phyloP scores from a whole-genome alignment of 2,113 vertebrate genomes.

The Trogon melanurus region DNA sequence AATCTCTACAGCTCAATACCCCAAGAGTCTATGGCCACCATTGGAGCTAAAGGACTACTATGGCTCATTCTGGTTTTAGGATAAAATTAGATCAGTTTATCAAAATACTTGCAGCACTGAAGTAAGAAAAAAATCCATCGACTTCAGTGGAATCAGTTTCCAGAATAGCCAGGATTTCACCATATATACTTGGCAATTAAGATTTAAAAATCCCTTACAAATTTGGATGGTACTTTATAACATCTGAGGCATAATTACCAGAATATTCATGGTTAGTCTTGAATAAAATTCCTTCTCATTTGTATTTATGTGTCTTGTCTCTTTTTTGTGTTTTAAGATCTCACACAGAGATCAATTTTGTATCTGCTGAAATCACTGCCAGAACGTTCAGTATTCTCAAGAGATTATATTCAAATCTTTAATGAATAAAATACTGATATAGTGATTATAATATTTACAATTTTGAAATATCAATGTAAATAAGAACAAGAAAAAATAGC shows the following conservation, averaged over 20 bases:
- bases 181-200: not conserved
- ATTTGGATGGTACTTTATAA: not conserved
- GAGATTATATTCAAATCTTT: not conserved
- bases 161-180: not conserved
- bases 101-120: not conserved
- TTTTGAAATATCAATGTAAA: not conserved
- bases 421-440: not conserved
- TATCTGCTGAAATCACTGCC: not conserved
- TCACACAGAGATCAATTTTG: not conserved
- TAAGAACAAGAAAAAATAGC: not conserved
- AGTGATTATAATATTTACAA: not conserved
- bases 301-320: not conserved
- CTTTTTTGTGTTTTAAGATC: not conserved
- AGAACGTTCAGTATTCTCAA: not conserved
- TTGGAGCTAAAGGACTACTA: not conserved
- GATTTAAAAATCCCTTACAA: not conserved
- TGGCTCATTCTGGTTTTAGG: not conserved
- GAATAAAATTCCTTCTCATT: not conserved
- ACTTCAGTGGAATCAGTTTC: not conserved
- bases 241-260: not conserved
- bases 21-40: not conserved
- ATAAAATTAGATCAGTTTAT: not conserved
- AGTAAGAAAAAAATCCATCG: not conserved
- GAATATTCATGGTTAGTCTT: not conserved
- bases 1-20: not conserved